Evolutionary conservation across 2,797 vertebrate genomes (phyloP), one percentile per base, ranked within the genome.

Genomic region (Nannoperca obscura): DNA sequence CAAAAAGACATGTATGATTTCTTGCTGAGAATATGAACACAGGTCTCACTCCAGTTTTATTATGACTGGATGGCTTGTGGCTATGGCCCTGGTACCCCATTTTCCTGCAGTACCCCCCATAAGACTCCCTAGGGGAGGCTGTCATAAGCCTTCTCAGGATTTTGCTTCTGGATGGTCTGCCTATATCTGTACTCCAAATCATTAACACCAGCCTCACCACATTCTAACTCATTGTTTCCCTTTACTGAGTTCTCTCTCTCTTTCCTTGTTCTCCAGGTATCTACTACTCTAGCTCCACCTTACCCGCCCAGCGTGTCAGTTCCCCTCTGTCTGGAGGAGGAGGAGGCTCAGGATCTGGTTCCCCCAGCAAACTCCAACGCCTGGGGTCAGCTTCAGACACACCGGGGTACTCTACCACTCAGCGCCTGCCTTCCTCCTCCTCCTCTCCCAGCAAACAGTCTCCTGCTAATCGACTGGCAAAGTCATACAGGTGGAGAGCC

Each of bases 201-300:
- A 53, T 14, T 17, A 36, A 40, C 2, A 7, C 44, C 32, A 49
- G 38, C 49, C 13, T 55, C 30, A 32, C 40, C 15, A 34, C 50
- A 36, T 27, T 63, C 20, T 20, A 4, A 15, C 22, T 63, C 19
- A 55, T 78, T 76, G 14, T 30, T 50, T 19, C 40, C 17, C n/a
- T 73, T 69, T 59, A 71, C 49, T 64, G 7, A 24, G 10, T 46
- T 32, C 27, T 54, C 15, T 52, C 24, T 61, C 20, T 5, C 7
- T 46, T 30, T 8, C 5, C 47, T 52, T 82, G 22, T 68, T 69
- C 10, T 74, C 24, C 42, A 90, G 93, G 95, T 84, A 95, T 97
- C 88, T 98, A 97, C 94, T 98, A 98, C 94, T 96, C 97, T 86
- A 97, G 97, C 94, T 96, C 97, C 91, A 98, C 98, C 80, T 95